Base-by-base conservation (phyloP, 2,113 vertebrate genomes). In the Hypomesus transpacificus region DNA sequence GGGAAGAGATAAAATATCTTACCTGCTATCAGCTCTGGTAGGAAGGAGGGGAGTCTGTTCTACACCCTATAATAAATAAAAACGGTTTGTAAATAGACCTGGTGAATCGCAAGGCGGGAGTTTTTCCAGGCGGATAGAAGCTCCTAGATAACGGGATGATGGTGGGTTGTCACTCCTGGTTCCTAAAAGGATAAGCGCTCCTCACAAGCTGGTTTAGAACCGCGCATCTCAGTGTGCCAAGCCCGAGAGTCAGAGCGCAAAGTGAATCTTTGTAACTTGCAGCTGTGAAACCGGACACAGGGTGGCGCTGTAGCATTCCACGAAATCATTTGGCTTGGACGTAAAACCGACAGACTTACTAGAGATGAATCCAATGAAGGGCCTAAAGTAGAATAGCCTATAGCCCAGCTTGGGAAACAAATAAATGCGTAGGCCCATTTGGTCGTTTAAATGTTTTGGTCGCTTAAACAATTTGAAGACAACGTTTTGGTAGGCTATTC, bases 11-110 rank as follows among this genome's bases (percentile, higher is more conserved):
- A 50, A 64, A 71, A 53, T 6, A 54, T 76, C 85, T 79, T 87
- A 90, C 89, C 89, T 90, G 87, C 50, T 24, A 54, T 72, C 76
- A 54, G 77, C 78, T 59, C 73, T 71, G 22, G 66, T 57, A 3
- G 63, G 67, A 46, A 46, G 39, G 39, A 13, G 39, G 39, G 13
- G 39, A 46, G 39, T 9, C 8, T 46, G 9, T 46, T 46, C 39
- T 46, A 46, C 7, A 17, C 18, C 61, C 61, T 18, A 18, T 61
- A 31, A 17, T 7, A 26, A 14, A 63, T 16, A 39, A n/a, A 63
- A 63, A 39, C 61, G 28, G 26, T 22, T 59, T 21, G 21, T 22
- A 17, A 17, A 63, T 17, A 34, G 39, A 46, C 24, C 31, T 14
- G 46, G 46, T 51, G 70, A 18, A 68, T 24, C 28, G 65, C 20